Evolutionary conservation across 2,113 vertebrate species (phyloP).

Genomic region (Catharus fuscescens): DNA sequence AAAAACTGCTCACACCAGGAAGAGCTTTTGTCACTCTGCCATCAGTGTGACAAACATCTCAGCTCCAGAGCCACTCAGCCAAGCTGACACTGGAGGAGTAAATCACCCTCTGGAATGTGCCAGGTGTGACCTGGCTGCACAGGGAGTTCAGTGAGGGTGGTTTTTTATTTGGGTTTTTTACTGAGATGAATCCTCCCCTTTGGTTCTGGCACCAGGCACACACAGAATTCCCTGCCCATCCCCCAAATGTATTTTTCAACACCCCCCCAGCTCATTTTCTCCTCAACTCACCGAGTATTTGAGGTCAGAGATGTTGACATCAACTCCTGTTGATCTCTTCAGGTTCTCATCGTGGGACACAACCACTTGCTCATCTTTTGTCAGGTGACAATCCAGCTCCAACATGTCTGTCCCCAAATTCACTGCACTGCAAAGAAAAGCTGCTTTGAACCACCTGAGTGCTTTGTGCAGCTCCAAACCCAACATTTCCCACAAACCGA

Average conservation of each 20-base stretch:
- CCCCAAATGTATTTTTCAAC: neutral
- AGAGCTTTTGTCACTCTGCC: neutral
- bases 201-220: neutral
- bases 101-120: neutral
- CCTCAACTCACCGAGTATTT: conserved; percentile 86
- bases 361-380: conserved; percentile 94
- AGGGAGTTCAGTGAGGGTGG: neutral
- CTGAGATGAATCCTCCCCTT: neutral
- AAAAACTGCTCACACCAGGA: neutral
- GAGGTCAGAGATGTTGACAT: conserved; percentile 83
- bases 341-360: conserved; percentile 93
- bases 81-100: neutral
- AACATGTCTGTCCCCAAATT: conserved; percentile 94
- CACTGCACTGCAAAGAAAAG: conserved; percentile 82
- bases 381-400: conserved; percentile 96
- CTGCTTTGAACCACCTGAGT: neutral
- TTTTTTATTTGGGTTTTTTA: neutral
- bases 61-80: neutral
- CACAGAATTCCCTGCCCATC: neutral
- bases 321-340: conserved; percentile 86
- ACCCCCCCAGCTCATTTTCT: neutral
- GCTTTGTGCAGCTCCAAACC: neutral
- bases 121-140: neutral
- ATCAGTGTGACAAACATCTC: neutral
- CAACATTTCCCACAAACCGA: neutral